Evolutionary conservation across 2,888 invertebrate genomes (phyloP).

Genomic region (Leptura quadrifasciata): DNA sequence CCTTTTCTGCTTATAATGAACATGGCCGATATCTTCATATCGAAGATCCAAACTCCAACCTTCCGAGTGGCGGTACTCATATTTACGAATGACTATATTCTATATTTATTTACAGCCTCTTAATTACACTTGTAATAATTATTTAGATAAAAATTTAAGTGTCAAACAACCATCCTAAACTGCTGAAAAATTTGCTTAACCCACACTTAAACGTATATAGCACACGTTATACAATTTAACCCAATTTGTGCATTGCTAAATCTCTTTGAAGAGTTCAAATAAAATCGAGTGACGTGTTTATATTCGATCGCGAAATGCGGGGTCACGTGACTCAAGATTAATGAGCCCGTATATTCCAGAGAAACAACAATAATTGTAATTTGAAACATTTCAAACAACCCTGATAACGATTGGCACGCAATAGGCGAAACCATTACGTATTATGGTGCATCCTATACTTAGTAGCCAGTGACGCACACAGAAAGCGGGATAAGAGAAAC

Average conservation of each 20-base stretch:
- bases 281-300: not conserved
- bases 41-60: too few relatives aligned
- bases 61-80: too few relatives aligned
- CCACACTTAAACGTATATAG: not conserved
- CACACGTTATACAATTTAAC: not conserved
- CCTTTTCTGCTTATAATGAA: too few relatives aligned
- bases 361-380: slow-evolving; percentile 28
- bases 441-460: slow-evolving; percentile 1
- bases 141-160: too few relatives aligned
- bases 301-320: slow-evolving; percentile 23
- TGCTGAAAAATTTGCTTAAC: too few relatives aligned
- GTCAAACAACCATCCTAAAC: too few relatives aligned
- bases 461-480: slow-evolving; percentile 2
- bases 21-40: too few relatives aligned
- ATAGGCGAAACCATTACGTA: slow-evolving; percentile 3
- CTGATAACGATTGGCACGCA: slow-evolving; percentile 26
- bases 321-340: slow-evolving; percentile 34
- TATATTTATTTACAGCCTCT: too few relatives aligned
- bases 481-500: not conserved
- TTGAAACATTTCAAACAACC: slow-evolving; percentile 24
- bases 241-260: not conserved
- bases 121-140: too few relatives aligned
- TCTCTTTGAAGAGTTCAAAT: not conserved
- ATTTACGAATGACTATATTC: too few relatives aligned
- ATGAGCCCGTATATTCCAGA: slow-evolving; percentile 29